Conservation (phyloP, 1,140 invertebrate genomes). For the Cheumatopsyche charites region DNA sequence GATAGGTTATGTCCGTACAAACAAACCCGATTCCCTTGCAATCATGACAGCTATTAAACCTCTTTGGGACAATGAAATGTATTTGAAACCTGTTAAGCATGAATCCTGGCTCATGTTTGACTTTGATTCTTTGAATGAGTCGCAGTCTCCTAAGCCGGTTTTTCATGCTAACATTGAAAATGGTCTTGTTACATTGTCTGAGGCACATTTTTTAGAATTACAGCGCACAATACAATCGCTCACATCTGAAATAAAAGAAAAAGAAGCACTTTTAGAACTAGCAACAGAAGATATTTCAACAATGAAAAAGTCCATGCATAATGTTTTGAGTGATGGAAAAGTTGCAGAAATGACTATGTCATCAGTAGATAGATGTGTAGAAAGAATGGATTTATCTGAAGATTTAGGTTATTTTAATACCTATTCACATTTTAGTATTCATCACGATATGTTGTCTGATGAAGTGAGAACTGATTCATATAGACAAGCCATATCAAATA, state of each 20-base stretch:
- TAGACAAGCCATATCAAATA: constrained; percentile 89
- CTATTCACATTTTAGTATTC: constrained; percentile 97
- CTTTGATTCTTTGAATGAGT: constrained; percentile 55
- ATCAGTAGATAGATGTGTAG: constrained; percentile 55
- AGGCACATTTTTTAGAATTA: constrained; percentile 68
- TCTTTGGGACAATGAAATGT: constrained; percentile 78
- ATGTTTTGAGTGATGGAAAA: constrained; percentile 59
- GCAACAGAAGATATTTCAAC: constrained; percentile 67
- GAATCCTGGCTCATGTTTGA: constrained; percentile 86
- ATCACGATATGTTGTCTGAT: constrained; percentile 95
- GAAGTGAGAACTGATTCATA: constrained; percentile 92
- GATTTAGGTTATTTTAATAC: constrained; percentile 91
- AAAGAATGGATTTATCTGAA: constrained; percentile 60
- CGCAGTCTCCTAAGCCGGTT: constrained; percentile 53
- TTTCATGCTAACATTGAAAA: constrained; percentile 66
- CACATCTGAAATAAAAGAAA: constrained; percentile 62
- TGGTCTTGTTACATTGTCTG: constrained; percentile 66
- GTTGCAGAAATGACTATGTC: constrained; percentile 49
- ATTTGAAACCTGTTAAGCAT: constrained; percentile 78
- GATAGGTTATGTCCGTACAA: constrained; percentile 82
- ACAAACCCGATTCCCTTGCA: constrained; percentile 64
- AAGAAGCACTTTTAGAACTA: constrained; percentile 63
- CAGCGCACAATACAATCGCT: constrained; percentile 66
- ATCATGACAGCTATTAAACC: constrained; percentile 61
- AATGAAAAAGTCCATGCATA: constrained; percentile 70